A percentile compares a stretch with the other conserved stretches of the same genome.
Evolutionary conservation across 2,888 invertebrate species (phyloP).

Genomic region (Drosophila austrosaltans): DNA sequence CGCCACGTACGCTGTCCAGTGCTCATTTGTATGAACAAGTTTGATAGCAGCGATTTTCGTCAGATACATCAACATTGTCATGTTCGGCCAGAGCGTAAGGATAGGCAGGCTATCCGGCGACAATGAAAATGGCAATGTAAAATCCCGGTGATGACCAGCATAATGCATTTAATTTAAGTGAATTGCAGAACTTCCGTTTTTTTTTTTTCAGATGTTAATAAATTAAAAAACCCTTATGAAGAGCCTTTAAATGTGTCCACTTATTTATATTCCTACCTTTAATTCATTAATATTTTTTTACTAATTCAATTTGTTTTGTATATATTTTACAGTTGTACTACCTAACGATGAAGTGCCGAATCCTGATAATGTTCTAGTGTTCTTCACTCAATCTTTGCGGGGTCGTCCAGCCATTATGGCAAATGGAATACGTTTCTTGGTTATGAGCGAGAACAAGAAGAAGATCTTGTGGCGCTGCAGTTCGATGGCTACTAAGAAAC

Average conservation of each 20-base stretch:
- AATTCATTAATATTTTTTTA: constrained; percentile 11
- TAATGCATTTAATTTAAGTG: constrained; percentile 55
- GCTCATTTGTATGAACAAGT: constrained; percentile 83
- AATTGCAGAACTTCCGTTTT: constrained; percentile 30
- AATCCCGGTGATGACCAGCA: constrained; percentile 30
- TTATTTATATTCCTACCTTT: constrained; percentile 13
- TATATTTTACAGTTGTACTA: constrained; percentile 77
- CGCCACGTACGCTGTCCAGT: constrained; percentile 82
- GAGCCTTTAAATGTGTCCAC: constrained; percentile 11
- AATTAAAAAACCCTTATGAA: constrained; percentile 32
- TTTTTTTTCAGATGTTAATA: constrained; percentile 48
- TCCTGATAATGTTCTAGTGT: constrained; percentile 82
- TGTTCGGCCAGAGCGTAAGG: constrained; percentile 69
- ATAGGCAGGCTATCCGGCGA: constrained; percentile 26
- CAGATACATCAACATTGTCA: constrained; percentile 83
- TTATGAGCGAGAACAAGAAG: constrained; percentile 84
- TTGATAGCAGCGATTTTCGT: constrained; percentile 80
- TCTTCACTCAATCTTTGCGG: constrained; percentile 82
- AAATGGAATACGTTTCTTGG: constrained; percentile 83
- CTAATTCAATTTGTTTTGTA: constrained; percentile 25
- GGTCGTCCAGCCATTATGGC: constrained; percentile 84
- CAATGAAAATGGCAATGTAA: not conserved
- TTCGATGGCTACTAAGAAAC: constrained; percentile 83
- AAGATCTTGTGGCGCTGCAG: constrained; percentile 84
- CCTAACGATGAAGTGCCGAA: constrained; percentile 81